phyloP scores from a whole-genome alignment of 2,888 invertebrate genomes.

The Drosophila anomelani region DNA sequence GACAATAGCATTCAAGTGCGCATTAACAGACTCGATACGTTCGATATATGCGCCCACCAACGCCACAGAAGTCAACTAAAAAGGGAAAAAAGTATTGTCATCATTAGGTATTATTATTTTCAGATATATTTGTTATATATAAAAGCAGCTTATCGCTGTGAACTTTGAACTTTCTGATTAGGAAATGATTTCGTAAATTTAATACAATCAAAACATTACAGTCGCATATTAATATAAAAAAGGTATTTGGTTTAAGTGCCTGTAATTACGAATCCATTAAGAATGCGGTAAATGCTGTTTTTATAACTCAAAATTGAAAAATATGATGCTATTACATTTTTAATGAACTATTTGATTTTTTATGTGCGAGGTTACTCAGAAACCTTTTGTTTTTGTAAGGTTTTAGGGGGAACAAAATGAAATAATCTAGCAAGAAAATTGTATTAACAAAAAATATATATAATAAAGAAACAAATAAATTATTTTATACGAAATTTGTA shows the following conservation, averaged over 20 bases:
- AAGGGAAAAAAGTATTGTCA: constrained; percentile 23
- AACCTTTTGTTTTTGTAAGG: background rate
- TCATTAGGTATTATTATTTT: background rate
- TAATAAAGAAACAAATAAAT: background rate
- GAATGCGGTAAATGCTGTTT: background rate
- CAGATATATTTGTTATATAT: constrained; percentile 1
- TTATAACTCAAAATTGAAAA: background rate
- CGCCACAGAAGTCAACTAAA: constrained; percentile 87
- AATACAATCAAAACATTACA: background rate
- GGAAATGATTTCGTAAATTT: background rate
- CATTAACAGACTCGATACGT: constrained; percentile 88
- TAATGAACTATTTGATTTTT: background rate
- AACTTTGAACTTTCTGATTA: constrained; percentile 1
- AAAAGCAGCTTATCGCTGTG: background rate
- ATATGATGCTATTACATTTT: background rate
- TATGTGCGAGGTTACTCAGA: background rate
- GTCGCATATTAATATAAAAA: background rate
- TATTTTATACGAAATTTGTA: background rate
- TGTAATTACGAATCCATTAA: background rate
- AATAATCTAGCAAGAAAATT: no score
- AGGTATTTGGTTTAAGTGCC: background rate
- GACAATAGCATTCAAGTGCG: constrained; percentile 89
- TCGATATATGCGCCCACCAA: constrained; percentile 87
- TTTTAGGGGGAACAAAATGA: no score
- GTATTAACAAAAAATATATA: no score